Conservation (phyloP, 2,797 vertebrate genomes). For the Rhodeus uyekii region DNA sequence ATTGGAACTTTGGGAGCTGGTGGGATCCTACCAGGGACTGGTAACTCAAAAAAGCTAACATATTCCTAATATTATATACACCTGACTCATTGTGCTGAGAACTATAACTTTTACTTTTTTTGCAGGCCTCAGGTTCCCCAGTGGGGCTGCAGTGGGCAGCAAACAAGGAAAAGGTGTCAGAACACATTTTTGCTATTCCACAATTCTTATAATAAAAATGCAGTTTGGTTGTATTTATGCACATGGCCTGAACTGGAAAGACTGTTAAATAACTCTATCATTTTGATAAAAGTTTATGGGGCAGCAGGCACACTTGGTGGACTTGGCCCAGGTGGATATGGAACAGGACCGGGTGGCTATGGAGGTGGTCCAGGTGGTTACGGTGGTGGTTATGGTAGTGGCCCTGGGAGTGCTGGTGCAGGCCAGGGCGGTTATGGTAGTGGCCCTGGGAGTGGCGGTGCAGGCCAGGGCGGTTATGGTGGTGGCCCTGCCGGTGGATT, state of each 20-base stretch:
- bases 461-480: constrained; percentile 53
- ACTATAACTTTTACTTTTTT: background rate
- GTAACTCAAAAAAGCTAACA: constrained; percentile 53
- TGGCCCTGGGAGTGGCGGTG: constrained; percentile 46
- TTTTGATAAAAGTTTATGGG: constrained; percentile 64
- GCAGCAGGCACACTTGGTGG: constrained; percentile 54
- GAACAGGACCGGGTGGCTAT: constrained; percentile 52
- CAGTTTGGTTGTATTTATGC: background rate
- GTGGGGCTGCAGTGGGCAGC: constrained; percentile 68
- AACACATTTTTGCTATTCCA: background rate
- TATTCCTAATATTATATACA: background rate
- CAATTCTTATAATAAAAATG: background rate
- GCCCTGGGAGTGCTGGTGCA: too few relatives aligned
- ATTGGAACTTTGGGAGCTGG: constrained; percentile 57
- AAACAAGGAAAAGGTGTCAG: constrained; percentile 73
- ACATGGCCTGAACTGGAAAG: background rate
- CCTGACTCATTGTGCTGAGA: background rate
- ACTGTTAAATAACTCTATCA: constrained; percentile 8
- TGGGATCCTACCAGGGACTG: constrained; percentile 70
- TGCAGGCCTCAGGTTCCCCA: constrained; percentile 71
- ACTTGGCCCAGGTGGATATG: constrained; percentile 35
- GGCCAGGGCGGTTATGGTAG: constrained; percentile 55
- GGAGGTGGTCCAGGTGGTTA: constrained; percentile 46
- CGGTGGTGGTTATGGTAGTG: constrained; percentile 48
- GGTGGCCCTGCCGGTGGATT: constrained; percentile 61